Conservation (phyloP, 1,140 invertebrate genomes). For the Potamilus streckersoni region DNA sequence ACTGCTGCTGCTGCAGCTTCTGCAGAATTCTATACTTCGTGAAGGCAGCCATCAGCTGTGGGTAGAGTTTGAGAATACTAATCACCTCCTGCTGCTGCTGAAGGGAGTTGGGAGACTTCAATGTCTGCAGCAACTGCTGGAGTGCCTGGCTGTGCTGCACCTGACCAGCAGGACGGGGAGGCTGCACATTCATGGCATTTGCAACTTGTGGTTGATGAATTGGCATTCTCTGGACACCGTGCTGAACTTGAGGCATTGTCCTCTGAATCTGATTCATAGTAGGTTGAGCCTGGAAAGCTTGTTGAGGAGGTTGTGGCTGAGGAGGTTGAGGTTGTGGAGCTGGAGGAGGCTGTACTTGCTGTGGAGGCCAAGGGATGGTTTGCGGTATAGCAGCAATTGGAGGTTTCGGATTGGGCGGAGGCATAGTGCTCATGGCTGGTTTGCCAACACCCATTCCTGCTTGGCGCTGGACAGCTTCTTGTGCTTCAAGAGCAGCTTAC, state of each 20-base stretch:
- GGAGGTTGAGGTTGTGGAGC: constrained; percentile 20
- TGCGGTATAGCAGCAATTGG: constrained; percentile 27
- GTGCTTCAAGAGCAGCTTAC: constrained; percentile 90
- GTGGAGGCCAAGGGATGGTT: constrained; percentile 24
- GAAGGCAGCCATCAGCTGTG: too few species aligned
- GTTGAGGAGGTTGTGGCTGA: constrained; percentile 34
- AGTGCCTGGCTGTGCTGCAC: too few species aligned
- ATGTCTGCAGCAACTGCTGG: too few species aligned
- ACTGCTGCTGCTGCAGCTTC: too few species aligned
- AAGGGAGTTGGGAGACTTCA: constrained; percentile 69
- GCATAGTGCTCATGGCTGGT: constrained; percentile 38
- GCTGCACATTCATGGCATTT: too few species aligned
- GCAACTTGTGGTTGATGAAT: constrained; percentile 8
- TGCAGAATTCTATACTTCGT: constrained; percentile 37
- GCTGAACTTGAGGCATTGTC: constrained; percentile 25
- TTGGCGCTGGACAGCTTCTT: constrained; percentile 80
- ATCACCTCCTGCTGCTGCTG: too few species aligned
- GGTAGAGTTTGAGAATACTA: constrained; percentile 10
- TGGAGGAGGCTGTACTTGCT: constrained; percentile 25
- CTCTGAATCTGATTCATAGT: constrained; percentile 26
- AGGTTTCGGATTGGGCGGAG: constrained; percentile 34
- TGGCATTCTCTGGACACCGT: constrained; percentile 32
- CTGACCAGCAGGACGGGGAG: too few species aligned
- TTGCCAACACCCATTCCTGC: constrained; percentile 37
- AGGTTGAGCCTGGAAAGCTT: constrained; percentile 93